Evolutionary conservation across 2,888 invertebrate genomes (phyloP), one percentile per base, ranked within the genome.

Genomic region (Lysandra bellargus): DNA sequence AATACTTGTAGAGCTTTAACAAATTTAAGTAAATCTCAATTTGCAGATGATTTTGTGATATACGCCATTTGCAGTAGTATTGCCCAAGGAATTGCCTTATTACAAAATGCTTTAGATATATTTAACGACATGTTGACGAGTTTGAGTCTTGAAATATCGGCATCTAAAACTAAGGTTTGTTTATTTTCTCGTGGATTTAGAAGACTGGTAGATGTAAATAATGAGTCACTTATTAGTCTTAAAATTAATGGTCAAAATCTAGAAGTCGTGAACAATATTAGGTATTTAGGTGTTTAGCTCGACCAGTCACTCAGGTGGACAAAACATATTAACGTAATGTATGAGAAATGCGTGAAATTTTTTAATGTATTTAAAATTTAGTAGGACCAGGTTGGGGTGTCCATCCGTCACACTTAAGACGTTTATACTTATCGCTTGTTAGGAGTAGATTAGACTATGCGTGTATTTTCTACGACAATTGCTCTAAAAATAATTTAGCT

Each of bases 351-450:
- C 40, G 40, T n/a, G 84, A 83, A 81, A 82, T 79, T 78, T 23
- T 6, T 84, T 6, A 85, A 84, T 80, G 33, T 84, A 4, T 81
- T 86, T 7, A 85, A 84, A 80, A 78, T 83, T 61, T 86, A 9
- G 72, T 82, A 1, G 85, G 85, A 0, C 53, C 84, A 0, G 78
- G 80, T 0, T 86, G 84, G 85, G 85, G 86, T 0, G 79, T 85
- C 0, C 84, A 85, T 61, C 85, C 82, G 4, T 83, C 69, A 78
- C 83, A 85, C 79, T 76, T 86, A 1, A 79, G 84, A 57, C 77
- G 80, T 1, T 72, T 85, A 14, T 86, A 84, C 73, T 79, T 84
- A 6, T 64, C 83, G 7, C 33, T 82, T 17, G 81, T 84, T 7
- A 69, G 84, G 4, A 85, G 84, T 77, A 80, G 84, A 76, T 14